These are phyloP conservation scores for Acronicta leporina DNA, from an alignment of 2,888 invertebrate species.

Conservation along the genomic window DNA sequence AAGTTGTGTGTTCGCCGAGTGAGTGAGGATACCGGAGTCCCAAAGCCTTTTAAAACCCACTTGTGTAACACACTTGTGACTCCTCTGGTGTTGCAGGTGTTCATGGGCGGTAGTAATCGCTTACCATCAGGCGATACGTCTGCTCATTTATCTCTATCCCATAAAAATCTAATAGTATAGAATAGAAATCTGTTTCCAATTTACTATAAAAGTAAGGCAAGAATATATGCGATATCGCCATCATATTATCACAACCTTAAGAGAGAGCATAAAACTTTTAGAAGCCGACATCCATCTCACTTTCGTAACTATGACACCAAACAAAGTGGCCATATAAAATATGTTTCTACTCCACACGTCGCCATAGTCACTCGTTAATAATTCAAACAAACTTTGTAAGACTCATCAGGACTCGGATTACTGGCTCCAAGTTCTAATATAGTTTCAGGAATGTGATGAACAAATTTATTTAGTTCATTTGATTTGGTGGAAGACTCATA, in stretches of 20 bases:
- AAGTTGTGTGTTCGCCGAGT: no score
- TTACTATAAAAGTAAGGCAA: neutral
- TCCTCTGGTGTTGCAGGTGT: no score
- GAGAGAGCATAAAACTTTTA: conserved; percentile 26
- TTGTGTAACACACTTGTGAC: no score
- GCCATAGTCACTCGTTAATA: conserved; percentile 32
- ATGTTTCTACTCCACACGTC: conserved; percentile 6
- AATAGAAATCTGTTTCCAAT: no score
- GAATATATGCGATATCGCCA: neutral
- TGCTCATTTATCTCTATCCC: no score
- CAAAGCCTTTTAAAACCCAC: no score
- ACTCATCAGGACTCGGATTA: conserved; percentile 37
- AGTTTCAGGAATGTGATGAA: conserved; percentile 10
- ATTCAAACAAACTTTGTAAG: conserved; percentile 25
- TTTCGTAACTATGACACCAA: conserved; percentile 39
- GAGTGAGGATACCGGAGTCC: no score
- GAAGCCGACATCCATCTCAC: conserved; percentile 30
- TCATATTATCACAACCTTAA: neutral
- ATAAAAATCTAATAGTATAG: no score
- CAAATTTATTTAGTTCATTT: conserved; percentile 9
- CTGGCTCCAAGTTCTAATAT: conserved; percentile 8
- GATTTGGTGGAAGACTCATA: neutral
- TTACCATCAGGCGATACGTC: no score
- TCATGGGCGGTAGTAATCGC: no score
- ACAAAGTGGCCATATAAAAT: conserved; percentile 28